These are phyloP conservation scores for Machimus rusticus DNA, from an alignment of 2,888 invertebrate genomes.

Conservation along the genomic window DNA sequence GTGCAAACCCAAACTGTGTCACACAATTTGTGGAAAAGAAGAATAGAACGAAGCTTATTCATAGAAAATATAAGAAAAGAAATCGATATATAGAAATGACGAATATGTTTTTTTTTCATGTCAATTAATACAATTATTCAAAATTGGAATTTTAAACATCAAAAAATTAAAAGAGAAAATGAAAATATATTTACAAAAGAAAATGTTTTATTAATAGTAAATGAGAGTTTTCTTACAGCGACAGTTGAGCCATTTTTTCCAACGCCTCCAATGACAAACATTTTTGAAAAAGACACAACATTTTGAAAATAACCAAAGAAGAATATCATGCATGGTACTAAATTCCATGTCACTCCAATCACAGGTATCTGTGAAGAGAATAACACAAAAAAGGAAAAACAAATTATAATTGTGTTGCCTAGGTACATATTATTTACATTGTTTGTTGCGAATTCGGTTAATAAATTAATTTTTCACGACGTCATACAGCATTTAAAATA, in stretches of 20 bases:
- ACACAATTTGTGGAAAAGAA: too few relatives aligned
- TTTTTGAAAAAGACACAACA: constrained; percentile 73
- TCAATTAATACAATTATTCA: not conserved
- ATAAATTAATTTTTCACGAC: not conserved
- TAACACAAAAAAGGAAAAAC: constrained; percentile 40
- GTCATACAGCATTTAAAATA: not conserved
- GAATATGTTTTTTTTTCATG: not conserved
- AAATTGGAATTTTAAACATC: not conserved
- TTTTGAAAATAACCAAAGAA: constrained; percentile 69
- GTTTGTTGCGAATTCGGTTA: not conserved
- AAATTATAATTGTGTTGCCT: not conserved
- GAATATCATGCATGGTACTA: constrained; percentile 46
- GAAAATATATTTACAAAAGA: not conserved
- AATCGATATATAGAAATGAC: not conserved
- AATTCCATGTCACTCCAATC: constrained; percentile 45
- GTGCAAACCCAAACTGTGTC: too few relatives aligned
- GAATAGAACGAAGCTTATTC: too few relatives aligned
- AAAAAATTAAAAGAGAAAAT: not conserved
- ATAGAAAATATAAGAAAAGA: too few relatives aligned
- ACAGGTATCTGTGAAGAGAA: constrained; percentile 48
- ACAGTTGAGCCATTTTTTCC: constrained; percentile 97
- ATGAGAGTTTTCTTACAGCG: constrained; percentile 69
- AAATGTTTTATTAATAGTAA: not conserved
- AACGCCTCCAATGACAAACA: constrained; percentile 83
- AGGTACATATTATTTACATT: constrained; percentile 15